These are phyloP conservation scores for Tinea trinotella DNA, from an alignment of 2,888 invertebrate species.

Conservation along the genomic window DNA sequence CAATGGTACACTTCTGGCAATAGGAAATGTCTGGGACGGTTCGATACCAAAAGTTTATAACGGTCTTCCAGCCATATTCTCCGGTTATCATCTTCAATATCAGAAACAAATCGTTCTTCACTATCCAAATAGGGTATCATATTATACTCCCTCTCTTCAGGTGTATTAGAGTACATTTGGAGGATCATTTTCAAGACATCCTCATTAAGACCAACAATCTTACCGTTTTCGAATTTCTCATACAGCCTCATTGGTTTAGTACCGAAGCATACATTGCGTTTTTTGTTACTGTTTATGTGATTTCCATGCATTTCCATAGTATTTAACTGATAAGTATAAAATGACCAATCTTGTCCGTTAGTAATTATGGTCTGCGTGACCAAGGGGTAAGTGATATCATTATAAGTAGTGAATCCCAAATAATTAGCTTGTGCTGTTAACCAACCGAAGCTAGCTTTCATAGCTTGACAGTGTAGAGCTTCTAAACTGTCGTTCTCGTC, in stretches of 20 bases:
- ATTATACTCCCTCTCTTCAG: conserved; percentile 73
- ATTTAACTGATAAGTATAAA: conserved; percentile 94
- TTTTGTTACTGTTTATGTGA: conserved; percentile 75
- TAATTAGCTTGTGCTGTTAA: conserved; percentile 83
- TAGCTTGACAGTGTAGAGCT: conserved; percentile 80
- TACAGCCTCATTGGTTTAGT: conserved; percentile 81
- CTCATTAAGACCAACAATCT: conserved; percentile 85
- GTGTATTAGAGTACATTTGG: conserved; percentile 80
- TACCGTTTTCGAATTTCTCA: conserved; percentile 79
- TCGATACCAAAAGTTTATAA: conserved; percentile 79
- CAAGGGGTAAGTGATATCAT: conserved; percentile 93
- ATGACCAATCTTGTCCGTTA: conserved; percentile 89
- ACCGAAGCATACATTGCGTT: conserved; percentile 86
- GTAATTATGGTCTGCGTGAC: conserved; percentile 90
- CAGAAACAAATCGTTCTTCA: conserved; percentile 72
- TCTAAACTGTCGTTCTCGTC: conserved; percentile 73
- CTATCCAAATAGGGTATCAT: conserved; percentile 81
- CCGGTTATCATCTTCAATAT: conserved; percentile 78
- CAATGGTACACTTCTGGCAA: conserved; percentile 82
- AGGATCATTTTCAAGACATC: conserved; percentile 81
- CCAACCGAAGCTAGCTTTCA: conserved; percentile 87
- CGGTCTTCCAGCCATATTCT: conserved; percentile 78
- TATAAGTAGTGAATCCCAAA: conserved; percentile 91
- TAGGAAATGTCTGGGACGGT: conserved; percentile 75
- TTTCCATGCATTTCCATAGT: conserved; percentile 80